Evolutionary conservation across 2,797 vertebrate genomes (phyloP), one percentile per base, ranked within the genome.

Genomic region (Hoplostethus mediterraneus): DNA sequence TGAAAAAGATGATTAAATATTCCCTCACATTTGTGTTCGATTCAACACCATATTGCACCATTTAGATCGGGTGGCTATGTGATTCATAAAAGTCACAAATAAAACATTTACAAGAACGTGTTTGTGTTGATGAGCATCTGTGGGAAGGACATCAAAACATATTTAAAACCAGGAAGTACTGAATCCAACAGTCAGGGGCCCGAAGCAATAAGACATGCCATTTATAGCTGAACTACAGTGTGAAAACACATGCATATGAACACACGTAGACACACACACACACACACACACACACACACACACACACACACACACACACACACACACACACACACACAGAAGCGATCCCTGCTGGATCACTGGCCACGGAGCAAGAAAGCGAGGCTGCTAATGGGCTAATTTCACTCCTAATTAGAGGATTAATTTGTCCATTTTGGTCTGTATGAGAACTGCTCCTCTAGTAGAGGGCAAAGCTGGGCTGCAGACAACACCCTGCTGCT

Each of bases 361-460:
- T 72, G 65, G 68, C 67, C 67, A 79, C 74, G 81, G 77, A 77
- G 69, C 73, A 75, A 66, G 61, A 55, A 83, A 80, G 78, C 71
- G 65, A 79, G 83, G 77, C 80, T 59, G 79, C 81, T 90, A 92
- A 93, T 93, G 73, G 83, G 75, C 75, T 89, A 68, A 89, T 91
- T 93, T 92, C 76, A 85, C 77, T 87, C 80, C 77, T 88, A 88
- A 91, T 93, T 91, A 93, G 71, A 81, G 67, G 79, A 93, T 92
- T 92, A 81, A 89, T 92, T 87, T 81, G 74, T 81, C 66, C 79
- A 81, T 88, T 88, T 80, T 74, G 81, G 52, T 77, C 72, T 79
- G 80, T 56, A 71, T 84, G 79, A 89, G 83, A 81, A 83, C 80
- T 77, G 65, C 56, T 65, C 6, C 61, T 30, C 54, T 71, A 77